Base-by-base conservation (phyloP, 1,140 invertebrate species). In the Doryteuthis pealeii region DNA sequence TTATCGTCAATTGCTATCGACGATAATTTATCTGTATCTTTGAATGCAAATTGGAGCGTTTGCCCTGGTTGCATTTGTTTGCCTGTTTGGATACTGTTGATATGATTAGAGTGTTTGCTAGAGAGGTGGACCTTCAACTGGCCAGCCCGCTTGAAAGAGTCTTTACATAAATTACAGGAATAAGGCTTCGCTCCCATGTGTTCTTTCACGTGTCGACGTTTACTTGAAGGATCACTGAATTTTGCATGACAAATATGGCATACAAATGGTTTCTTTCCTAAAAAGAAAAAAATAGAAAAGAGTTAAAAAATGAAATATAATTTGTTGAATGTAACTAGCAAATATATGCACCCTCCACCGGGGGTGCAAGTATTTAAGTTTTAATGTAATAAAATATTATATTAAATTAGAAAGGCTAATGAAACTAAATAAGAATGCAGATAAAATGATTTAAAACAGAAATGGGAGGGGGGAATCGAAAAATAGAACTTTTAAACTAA, bases 221-320 rank as follows among this genome's bases (percentile, higher is more conserved):
- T 74, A 72, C 82, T 84, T 26, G 82, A 84, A 12, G 78, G 72
- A 75, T 85, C 82, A 74, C 76, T 83, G 68, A 83, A 85, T 30
- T 74, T 74, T 32, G 78, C 79, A 0, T 95, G 95, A 89, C 97
- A 99, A 22, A 96, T 92, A 84, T 98, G 96, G 89, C 97, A 99
- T 30, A 93, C 93, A 89, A 96, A 97, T 1, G 97, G 97, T 86
- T 99, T 99, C 85, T 99, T 96, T 0, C 97, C 88, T 82, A 65
- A 12, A 75, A 77, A 43, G 73, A 33, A 74, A 40, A 66, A 72
- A n/a, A 68, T n/a, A n/a, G n/a, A n/a, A n/a, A n/a, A n/a, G n/a
- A n/a, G n/a, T n/a, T n/a, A 54, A 58, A 66, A 62, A 62, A 62
- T n/a, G 26, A 73, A 35, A 28, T 18, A 22, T 33, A 73, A 6